A percentile compares a stretch with the other conserved stretches of the same genome.
These are phyloP conservation scores for Indicator maculatus DNA, from an alignment of 2,113 vertebrate species.

Conservation along the genomic window DNA sequence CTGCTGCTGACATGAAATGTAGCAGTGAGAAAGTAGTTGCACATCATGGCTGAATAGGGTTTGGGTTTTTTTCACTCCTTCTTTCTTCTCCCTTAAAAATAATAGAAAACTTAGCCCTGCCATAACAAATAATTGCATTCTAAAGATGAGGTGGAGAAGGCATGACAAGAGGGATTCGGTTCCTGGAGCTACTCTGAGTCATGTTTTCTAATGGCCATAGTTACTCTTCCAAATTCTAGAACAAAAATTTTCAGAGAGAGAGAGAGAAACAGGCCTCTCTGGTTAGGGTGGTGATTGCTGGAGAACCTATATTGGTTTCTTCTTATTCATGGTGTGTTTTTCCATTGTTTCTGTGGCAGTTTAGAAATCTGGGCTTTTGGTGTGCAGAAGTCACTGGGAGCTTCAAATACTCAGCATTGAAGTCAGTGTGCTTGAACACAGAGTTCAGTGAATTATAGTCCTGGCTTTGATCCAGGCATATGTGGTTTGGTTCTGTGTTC, in stretches of 20 bases:
- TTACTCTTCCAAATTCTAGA: not conserved
- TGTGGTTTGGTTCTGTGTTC: not conserved
- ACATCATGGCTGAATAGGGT: not conserved
- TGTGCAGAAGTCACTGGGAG: not conserved
- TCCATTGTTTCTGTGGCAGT: not conserved
- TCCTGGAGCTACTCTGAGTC: not conserved
- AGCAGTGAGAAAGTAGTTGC: not conserved
- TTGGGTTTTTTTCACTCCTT: not conserved
- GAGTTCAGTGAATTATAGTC: not conserved
- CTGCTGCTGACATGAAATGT: not conserved
- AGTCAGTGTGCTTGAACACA: not conserved
- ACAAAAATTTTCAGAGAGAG: not conserved
- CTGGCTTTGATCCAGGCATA: not conserved
- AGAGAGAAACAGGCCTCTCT: not conserved
- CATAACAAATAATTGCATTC: not conserved
- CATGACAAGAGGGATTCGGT: not conserved
- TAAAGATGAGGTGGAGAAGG: not conserved
- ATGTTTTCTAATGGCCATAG: not conserved
- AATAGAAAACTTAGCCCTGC: not conserved
- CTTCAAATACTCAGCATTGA: not conserved
- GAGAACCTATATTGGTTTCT: not conserved
- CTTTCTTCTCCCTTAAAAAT: not conserved
- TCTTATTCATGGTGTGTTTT: not conserved
- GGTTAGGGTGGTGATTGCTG: not conserved
- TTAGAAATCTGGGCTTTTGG: not conserved